phyloP scores from a whole-genome alignment of 2,797 vertebrate genomes.

The Brotula barbata region DNA sequence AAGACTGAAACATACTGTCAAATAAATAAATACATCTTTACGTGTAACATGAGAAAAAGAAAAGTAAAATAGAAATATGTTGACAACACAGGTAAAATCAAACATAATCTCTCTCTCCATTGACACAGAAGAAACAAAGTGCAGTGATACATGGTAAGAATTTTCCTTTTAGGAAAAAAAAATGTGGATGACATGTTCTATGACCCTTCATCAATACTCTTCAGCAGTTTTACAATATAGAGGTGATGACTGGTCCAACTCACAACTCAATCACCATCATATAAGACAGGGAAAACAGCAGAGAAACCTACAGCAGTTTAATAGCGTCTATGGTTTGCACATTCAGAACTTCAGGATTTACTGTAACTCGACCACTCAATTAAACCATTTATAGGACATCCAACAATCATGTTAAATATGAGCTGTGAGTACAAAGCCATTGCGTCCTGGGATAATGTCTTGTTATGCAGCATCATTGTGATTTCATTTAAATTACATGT shows the following conservation, averaged over 20 bases:
- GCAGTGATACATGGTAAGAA: neutral
- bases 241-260: constrained; percentile 8
- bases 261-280: constrained; percentile 4
- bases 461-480: constrained; percentile 1
- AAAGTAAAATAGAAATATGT: neutral
- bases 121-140: constrained; percentile 3
- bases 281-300: constrained; percentile 3
- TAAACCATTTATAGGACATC: constrained; percentile 9
- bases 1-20: constrained; percentile 23
- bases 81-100: neutral
- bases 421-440: constrained; percentile 15
- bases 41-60: constrained; percentile 23
- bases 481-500: constrained; percentile 15
- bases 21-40: constrained; percentile 45
- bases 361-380: constrained; percentile 11
- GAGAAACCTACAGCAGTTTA: constrained; percentile 28
- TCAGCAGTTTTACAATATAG: constrained; percentile 16
- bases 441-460: constrained; percentile 12
- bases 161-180: constrained; percentile 12
- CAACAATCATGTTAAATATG: constrained; percentile 31
- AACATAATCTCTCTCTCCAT: neutral
- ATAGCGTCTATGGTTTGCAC: constrained; percentile 66
- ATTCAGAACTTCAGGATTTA: constrained; percentile 66
- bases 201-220: constrained; percentile 1
- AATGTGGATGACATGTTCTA: neutral